Conservation (phyloP, 2,888 invertebrate species). For the Lochmaea capreae region DNA sequence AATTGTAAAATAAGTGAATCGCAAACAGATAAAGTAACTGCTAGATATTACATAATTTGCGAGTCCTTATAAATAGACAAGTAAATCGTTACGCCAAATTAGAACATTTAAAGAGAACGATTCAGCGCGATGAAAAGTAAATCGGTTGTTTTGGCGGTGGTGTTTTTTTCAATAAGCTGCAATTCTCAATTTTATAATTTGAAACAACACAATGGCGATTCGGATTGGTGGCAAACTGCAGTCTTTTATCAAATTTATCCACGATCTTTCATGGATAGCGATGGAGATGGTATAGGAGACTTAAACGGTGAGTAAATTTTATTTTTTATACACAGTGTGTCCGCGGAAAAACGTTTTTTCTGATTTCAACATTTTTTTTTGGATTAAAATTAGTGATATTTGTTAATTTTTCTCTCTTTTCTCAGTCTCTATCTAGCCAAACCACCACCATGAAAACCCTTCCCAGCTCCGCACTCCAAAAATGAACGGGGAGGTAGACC, state of each 20-base stretch:
- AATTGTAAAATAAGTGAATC: background rate
- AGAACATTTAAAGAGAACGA: background rate
- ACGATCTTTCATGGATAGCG: slow-evolving; percentile 84
- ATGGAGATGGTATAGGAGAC: slow-evolving; percentile 90
- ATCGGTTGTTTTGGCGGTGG: background rate
- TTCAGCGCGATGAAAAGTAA: background rate
- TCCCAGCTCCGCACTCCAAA: too few species aligned
- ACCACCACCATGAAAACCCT: too few species aligned
- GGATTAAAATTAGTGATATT: too few species aligned
- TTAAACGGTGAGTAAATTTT: slow-evolving; percentile 71
- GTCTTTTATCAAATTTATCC: slow-evolving; percentile 90
- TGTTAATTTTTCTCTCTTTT: too few species aligned
- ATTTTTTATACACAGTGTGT: background rate
- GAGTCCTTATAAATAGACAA: background rate
- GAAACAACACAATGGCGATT: background rate
- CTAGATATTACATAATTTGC: background rate
- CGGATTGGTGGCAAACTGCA: slow-evolving; percentile 87
- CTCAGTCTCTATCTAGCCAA: too few species aligned
- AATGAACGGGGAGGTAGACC: too few species aligned
- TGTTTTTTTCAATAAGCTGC: background rate
- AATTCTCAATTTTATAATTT: background rate
- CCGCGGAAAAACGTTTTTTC: background rate
- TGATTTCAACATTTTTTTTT: too few species aligned
- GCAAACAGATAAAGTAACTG: background rate
- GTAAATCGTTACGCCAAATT: background rate